These are phyloP conservation scores for Belonocnema kinseyi DNA, from an alignment of 1,140 invertebrate genomes.

Conservation along the genomic window DNA sequence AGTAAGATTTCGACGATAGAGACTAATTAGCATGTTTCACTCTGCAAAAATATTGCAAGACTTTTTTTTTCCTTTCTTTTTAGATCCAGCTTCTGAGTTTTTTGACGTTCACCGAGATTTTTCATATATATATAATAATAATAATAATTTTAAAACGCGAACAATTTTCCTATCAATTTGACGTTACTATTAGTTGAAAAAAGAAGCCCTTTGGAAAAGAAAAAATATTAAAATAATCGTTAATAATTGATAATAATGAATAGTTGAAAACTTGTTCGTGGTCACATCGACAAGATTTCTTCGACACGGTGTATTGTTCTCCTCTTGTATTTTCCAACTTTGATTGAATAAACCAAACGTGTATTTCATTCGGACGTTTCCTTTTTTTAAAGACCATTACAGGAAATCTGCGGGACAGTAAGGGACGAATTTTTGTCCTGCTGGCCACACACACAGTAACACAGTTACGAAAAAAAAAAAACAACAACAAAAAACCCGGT, in stretches of 20 bases:
- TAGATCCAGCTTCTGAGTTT: not conserved
- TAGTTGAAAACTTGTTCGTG: not conserved
- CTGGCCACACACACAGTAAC: slow-evolving; percentile 66
- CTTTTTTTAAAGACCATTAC: slow-evolving; percentile 46
- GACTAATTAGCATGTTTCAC: not conserved
- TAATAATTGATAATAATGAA: not conserved
- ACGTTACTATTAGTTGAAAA: slow-evolving; percentile 31
- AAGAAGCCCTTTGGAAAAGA: slow-evolving; percentile 22
- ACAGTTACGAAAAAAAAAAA: slow-evolving; percentile 42
- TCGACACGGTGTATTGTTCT: slow-evolving; percentile 62
- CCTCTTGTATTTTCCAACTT: slow-evolving; percentile 67
- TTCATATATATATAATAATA: too few species aligned
- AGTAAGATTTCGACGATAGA: not conserved
- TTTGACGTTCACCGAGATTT: slow-evolving; percentile 12
- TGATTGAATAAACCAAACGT: slow-evolving; percentile 68
- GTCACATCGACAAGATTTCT: slow-evolving; percentile 37
- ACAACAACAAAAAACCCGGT: slow-evolving; percentile 18
- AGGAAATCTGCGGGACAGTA: slow-evolving; percentile 40
- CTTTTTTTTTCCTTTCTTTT: not conserved
- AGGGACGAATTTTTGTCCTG: slow-evolving; percentile 33
- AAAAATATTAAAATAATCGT: too few species aligned
- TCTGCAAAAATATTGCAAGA: not conserved
- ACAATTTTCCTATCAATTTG: not conserved
- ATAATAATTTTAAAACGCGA: not conserved
- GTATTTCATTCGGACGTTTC: slow-evolving; percentile 36